Base-by-base conservation (phyloP, 2,888 invertebrate species). In the Philopedon plagiatum region DNA sequence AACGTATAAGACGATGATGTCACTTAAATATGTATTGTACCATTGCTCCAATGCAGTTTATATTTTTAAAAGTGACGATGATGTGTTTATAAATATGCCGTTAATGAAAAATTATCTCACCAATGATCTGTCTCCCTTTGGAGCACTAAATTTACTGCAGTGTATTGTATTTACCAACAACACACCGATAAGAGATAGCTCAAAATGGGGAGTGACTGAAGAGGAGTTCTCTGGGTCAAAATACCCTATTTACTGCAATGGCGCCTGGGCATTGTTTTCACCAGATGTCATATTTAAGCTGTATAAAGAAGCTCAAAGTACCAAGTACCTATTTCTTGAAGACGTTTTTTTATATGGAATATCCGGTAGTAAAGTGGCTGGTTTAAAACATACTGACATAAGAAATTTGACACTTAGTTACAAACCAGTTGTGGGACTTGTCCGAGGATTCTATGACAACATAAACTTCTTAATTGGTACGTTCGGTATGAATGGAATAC, bases 1-100 rank as follows among this genome's bases (percentile, higher is more conserved):
- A 85, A 95, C 95, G 0, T 92, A 94, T 79, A 95, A 95, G 81
- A 94, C 94, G 82, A 91, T 93, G 4, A 94, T 94, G 90, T 92
- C 91, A 0, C 86, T 94, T 49, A 94, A 94, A 81, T 95, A 94
- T 92, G 90, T 91, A 21, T 85, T 89, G 0, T 91, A 90, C 78
- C 89, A 91, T 79, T 95, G 94, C 82, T 87, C 89, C 0, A 85
- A 87, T 32, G 93, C 92, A 0, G 90, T 89, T 76, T 85, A 84
- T 74, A 82, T 94, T 63, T 85, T 94, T 65, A 94, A 94, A 84
- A 89, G 91, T 67, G 94, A 94, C 81, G 94, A 94, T 80, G 94
- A 94, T 85, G 89, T 93, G 70, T 90, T 93, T 78, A 90, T 94
- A n/a, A 92, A 94, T 83, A 89, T 91, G 19, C 89, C 89, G 34